Conservation (phyloP, 2,113 vertebrate species). For the Phalacrocorax aristotelis region DNA sequence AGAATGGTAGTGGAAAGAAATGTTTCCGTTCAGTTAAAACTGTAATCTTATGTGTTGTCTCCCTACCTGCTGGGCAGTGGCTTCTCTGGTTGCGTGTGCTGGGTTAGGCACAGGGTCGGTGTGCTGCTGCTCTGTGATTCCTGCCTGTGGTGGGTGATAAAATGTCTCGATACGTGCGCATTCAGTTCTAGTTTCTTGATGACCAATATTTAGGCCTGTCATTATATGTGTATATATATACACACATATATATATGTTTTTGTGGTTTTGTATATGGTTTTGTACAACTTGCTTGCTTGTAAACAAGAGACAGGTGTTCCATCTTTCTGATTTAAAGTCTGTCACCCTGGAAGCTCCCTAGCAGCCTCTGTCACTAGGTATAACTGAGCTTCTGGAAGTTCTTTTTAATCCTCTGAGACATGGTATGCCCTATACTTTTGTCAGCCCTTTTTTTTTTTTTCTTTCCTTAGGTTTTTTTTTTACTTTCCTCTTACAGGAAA, state of each 20-base stretch:
- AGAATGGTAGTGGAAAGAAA: not conserved
- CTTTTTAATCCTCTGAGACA: not conserved
- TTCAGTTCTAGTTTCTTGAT: not conserved
- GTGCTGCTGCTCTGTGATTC: not conserved
- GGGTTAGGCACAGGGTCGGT: fast-evolving
- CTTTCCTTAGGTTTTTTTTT: not conserved
- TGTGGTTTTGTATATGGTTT: not conserved
- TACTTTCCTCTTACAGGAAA: not conserved
- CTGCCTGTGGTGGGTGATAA: not conserved
- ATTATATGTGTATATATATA: too few species aligned
- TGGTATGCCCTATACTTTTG: not conserved
- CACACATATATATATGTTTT: too few species aligned
- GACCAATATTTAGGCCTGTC: not conserved
- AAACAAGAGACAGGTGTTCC: not conserved
- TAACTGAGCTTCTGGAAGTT: not conserved
- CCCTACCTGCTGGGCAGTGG: not conserved
- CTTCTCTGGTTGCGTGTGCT: not conserved
- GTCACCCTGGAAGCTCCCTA: not conserved
- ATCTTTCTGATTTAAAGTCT: not conserved
- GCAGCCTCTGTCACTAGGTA: not conserved
- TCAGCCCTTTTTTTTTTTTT: not conserved
- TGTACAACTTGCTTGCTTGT: not conserved
- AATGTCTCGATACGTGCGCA: not conserved
- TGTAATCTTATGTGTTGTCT: not conserved
- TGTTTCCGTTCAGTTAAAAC: not conserved